A percentile compares a stretch with the other conserved stretches of the same genome.
Evolutionary conservation across 2,797 vertebrate genomes (phyloP).

Genomic region (Sebastes itinus): DNA sequence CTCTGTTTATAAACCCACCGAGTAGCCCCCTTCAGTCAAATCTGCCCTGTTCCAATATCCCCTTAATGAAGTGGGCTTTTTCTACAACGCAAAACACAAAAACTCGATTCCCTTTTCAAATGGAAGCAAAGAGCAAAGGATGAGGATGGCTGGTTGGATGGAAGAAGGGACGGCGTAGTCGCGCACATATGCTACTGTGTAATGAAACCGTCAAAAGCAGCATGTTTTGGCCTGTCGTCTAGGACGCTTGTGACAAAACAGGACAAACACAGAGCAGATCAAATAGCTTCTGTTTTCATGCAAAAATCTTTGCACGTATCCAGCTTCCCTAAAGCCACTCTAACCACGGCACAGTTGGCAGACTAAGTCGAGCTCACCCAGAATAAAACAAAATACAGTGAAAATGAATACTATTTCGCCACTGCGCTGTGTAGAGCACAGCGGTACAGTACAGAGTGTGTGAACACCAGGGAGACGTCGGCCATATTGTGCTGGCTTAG

Average conservation of each 20-base stretch:
- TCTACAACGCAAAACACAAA: conserved; percentile 85
- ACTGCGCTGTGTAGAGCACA: conserved; percentile 48
- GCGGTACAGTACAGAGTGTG: conserved; percentile 58
- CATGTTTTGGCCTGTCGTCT: conserved; percentile 64
- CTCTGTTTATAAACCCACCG: conserved; percentile 88
- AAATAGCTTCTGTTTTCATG: conserved; percentile 72
- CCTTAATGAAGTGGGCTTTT: conserved; percentile 88
- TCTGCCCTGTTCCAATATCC: conserved; percentile 91
- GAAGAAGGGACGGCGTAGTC: conserved; percentile 34
- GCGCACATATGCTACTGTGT: conserved; percentile 64
- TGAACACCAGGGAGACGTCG: conserved; percentile 70
- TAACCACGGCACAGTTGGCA: conserved; percentile 73
- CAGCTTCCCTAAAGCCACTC: conserved; percentile 62
- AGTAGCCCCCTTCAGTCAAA: conserved; percentile 86
- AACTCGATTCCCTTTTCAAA: conserved; percentile 87
- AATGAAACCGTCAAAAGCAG: conserved; percentile 59
- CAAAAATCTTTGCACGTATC: conserved; percentile 51
- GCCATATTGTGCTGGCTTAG: conserved; percentile 85
- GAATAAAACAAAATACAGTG: conserved; percentile 62
- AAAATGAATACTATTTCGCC: conserved; percentile 72
- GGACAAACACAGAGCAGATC: conserved; percentile 66
- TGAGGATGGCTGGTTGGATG: conserved; percentile 4
- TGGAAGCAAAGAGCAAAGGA: conserved; percentile 27
- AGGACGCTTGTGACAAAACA: conserved; percentile 63
- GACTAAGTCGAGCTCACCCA: conserved; percentile 66